Conservation (phyloP, 2,113 vertebrate genomes). For the Plectropomus leopardus region DNA sequence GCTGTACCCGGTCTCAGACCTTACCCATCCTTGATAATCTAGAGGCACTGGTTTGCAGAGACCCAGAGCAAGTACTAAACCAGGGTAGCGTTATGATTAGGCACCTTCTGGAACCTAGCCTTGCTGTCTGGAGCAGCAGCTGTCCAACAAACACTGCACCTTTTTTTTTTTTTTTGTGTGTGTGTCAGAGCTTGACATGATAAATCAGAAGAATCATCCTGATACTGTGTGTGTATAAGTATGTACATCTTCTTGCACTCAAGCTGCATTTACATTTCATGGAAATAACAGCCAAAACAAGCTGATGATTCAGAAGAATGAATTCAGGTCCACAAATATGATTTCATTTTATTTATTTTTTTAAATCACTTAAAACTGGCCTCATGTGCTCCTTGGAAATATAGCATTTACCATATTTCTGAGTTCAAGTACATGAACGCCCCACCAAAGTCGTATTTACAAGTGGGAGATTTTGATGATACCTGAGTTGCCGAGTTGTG, state of each 20-base stretch:
- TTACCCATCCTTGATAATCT: background rate
- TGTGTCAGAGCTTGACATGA: constrained; percentile 3
- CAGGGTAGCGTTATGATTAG: constrained; percentile 1
- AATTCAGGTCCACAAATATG: background rate
- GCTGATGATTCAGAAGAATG: background rate
- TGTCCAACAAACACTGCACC: constrained; percentile 1
- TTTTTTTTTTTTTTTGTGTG: background rate
- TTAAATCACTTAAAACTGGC: no score
- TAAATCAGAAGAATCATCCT: constrained; percentile 2
- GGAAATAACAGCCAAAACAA: background rate
- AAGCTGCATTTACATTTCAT: background rate
- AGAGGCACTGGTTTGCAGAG: background rate
- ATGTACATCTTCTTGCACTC: constrained; percentile 17
- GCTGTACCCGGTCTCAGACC: no score
- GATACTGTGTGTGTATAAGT: background rate
- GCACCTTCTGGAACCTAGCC: constrained; percentile 10
- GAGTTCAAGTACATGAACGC: no score
- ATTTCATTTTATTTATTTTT: background rate
- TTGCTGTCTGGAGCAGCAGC: constrained; percentile 20
- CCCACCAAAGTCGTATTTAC: no score
- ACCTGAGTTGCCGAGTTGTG: no score
- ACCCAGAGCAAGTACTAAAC: background rate
- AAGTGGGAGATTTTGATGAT: no score
- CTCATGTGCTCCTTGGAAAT: no score
- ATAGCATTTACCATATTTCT: no score